Percentiles rank a stretch among this genome's conserved stretches.
These are phyloP conservation scores for Drosophila trichaetosa DNA, from an alignment of 2,888 invertebrate genomes.

Conservation along the genomic window DNA sequence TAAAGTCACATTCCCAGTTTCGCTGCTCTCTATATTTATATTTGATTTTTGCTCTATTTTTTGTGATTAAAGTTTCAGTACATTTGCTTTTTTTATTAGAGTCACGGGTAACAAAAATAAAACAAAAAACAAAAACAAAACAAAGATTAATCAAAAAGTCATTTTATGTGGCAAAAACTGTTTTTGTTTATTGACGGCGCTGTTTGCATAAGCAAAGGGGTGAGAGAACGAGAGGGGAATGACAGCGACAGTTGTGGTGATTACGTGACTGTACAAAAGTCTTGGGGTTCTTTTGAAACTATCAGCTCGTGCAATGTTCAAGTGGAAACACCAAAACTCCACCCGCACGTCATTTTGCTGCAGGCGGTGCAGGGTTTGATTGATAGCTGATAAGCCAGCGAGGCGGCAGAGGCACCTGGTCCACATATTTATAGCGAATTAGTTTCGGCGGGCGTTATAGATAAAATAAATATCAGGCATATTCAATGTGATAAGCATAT, in stretches of 20 bases:
- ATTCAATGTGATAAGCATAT: slow-evolving; percentile 39
- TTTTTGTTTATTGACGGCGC: slow-evolving; percentile 59
- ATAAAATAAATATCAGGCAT: slow-evolving; percentile 24
- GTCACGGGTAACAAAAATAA: slow-evolving; percentile 67
- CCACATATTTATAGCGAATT: slow-evolving; percentile 32
- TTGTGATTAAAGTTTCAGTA: slow-evolving; percentile 66
- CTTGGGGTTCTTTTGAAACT: slow-evolving; percentile 37
- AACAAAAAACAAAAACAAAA: neutral
- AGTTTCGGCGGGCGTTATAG: slow-evolving; percentile 5
- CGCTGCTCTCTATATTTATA: slow-evolving; percentile 46
- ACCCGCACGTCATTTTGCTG: slow-evolving; percentile 8
- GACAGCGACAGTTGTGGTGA: slow-evolving; percentile 30
- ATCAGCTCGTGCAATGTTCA: slow-evolving; percentile 64
- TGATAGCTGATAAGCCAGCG: slow-evolving; percentile 50
- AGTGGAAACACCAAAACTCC: slow-evolving; percentile 33
- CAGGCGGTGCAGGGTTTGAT: slow-evolving; percentile 51
- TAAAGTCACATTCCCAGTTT: slow-evolving; percentile 51
- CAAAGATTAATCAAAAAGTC: slow-evolving; percentile 47
- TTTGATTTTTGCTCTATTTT: slow-evolving; percentile 71
- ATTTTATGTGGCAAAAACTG: slow-evolving; percentile 60
- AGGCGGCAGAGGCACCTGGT: slow-evolving; percentile 38
- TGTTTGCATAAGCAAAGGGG: slow-evolving; percentile 28
- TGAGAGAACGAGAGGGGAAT: slow-evolving; percentile 9
- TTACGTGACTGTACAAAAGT: slow-evolving; percentile 77
- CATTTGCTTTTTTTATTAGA: slow-evolving; percentile 61